Conservation (phyloP, 1,140 invertebrate genomes). For the Apis mellifera region Amel_HAv3.1 CM009943.2:6979001-6979500, state of each 20-base stretch:
- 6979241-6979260: conserved; percentile 75
- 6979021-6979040: background rate
- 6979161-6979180: conserved; percentile 50
- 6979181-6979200: conserved; percentile 79
- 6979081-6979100: background rate
- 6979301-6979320: conserved; percentile 63
- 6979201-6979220: conserved; percentile 80
- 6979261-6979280: conserved; percentile 61
- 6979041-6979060: conserved; percentile 3
- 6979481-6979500: conserved; percentile 8
- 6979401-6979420: conserved; percentile 44
- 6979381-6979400: conserved; percentile 70
- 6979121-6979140: conserved; percentile 57
- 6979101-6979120: background rate
- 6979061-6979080: conserved; percentile 23
- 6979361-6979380: conserved; percentile 69
- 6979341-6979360: conserved; percentile 78
- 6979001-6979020: background rate
- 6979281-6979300: conserved; percentile 75
- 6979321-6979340: conserved; percentile 78
- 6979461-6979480: conserved; percentile 15
- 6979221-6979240: conserved; percentile 73
- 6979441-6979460: background rate
- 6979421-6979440: conserved; percentile 9
- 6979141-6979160: conserved; percentile 33